Conservation (phyloP, 2,888 invertebrate genomes). For the Gari tellinella region DNA sequence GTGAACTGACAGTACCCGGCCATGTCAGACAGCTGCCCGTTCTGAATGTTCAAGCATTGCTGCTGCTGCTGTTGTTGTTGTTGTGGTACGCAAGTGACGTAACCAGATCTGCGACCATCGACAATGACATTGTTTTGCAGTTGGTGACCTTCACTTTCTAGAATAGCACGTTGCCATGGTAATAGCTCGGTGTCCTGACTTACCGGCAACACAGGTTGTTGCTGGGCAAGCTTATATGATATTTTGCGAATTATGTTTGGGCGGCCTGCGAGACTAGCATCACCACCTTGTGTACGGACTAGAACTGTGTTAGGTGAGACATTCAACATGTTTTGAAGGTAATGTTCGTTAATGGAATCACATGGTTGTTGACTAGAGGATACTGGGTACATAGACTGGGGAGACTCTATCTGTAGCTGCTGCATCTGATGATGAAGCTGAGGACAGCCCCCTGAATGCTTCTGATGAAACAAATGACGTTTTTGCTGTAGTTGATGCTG, state of each 20-base stretch:
- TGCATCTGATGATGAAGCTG: conserved; percentile 86
- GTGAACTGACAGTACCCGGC: conserved; percentile 29
- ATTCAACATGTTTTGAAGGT: conserved; percentile 25
- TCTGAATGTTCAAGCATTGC: conserved; percentile 23
- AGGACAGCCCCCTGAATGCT: conserved; percentile 90
- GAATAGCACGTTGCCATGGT: conserved; percentile 62
- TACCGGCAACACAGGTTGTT: conserved; percentile 92
- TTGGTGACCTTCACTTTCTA: conserved; percentile 31
- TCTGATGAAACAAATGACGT: conserved; percentile 90
- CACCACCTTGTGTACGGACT: conserved; percentile 47
- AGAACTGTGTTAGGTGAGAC: conserved; percentile 46
- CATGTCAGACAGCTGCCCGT: conserved; percentile 30
- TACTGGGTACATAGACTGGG: conserved; percentile 79
- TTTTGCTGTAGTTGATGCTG: conserved; percentile 94
- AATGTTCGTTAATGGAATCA: conserved; percentile 33
- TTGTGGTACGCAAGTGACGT: conserved; percentile 21
- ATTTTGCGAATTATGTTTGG: conserved; percentile 93
- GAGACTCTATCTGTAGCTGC: conserved; percentile 81
- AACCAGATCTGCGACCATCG: conserved; percentile 32
- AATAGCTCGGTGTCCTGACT: conserved; percentile 85
- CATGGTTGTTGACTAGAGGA: conserved; percentile 44
- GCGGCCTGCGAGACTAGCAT: conserved; percentile 51
- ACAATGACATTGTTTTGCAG: background rate
- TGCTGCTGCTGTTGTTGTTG: background rate
- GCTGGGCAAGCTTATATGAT: conserved; percentile 94